Evolutionary conservation across 35 echinoderm and acorn worm genomes (phyloP).

Genomic region (Heliocidaris erythrogramma): DNA sequence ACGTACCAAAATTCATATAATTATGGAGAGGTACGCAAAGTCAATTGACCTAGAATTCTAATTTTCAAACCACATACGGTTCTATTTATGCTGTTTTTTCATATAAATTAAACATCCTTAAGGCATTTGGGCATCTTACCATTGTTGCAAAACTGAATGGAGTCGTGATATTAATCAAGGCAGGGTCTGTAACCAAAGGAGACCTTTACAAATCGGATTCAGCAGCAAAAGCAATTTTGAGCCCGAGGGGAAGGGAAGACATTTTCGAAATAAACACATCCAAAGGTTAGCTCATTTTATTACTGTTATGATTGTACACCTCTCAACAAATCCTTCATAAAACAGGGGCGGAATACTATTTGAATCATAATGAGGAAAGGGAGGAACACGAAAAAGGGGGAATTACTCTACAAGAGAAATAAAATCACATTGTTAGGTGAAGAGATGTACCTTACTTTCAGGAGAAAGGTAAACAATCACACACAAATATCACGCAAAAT

Average conservation of each 20-base stretch:
- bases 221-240: not conserved
- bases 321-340: not conserved
- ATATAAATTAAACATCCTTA: not conserved
- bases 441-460: no score
- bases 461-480: no score
- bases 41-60: no score
- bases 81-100: not conserved
- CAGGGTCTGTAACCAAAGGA: not conserved
- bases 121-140: not conserved
- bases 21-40: no score
- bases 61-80: no score
- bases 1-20: no score
- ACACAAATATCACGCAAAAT: no score
- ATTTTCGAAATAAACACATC: not conserved
- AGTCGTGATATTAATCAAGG: not conserved
- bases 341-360: not conserved
- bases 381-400: no score
- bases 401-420: no score
- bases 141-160: not conserved
- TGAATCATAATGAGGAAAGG: not conserved
- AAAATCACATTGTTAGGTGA: no score
- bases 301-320: not conserved
- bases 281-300: constrained; percentile 2
- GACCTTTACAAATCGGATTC: not conserved
- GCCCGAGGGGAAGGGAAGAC: not conserved